phyloP scores from a whole-genome alignment of 2,888 invertebrate genomes.

The Epinotia nisella region DNA sequence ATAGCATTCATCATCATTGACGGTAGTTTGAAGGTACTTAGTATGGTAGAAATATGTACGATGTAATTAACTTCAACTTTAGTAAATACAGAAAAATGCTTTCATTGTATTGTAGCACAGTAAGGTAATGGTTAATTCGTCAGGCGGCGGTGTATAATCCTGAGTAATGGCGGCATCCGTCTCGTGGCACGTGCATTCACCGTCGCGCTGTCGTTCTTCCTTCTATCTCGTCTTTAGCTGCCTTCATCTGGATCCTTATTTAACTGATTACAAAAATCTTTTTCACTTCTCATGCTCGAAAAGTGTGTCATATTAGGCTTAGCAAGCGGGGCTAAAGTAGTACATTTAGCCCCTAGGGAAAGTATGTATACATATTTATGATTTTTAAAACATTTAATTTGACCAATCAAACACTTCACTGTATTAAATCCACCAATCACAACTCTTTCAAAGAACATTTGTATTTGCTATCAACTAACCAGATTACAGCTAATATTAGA shows the following conservation, averaged over 20 bases:
- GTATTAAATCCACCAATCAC: no score
- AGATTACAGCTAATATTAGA: no score
- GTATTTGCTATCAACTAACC: no score
- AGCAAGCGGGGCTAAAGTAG: no score
- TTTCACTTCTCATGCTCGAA: no score
- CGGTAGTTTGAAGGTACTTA: neutral
- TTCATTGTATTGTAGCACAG: slow-evolving; percentile 1
- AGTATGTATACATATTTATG: no score
- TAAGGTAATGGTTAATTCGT: slow-evolving; percentile 49
- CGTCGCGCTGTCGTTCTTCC: slow-evolving; percentile 50
- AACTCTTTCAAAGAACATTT: no score
- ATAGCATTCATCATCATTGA: neutral
- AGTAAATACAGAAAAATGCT: neutral
- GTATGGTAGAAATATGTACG: neutral
- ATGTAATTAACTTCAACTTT: neutral
- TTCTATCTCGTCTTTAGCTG: slow-evolving; percentile 19
- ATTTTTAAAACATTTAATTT: no score
- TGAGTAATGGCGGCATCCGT: slow-evolving; percentile 72
- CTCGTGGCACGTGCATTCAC: slow-evolving; percentile 63
- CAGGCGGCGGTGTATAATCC: slow-evolving; percentile 61
- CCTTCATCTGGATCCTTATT: neutral
- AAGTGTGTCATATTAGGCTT: no score
- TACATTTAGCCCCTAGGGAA: no score
- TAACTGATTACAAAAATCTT: neutral
- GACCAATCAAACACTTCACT: no score